Percentiles rank a stretch among this genome's conserved stretches.
These are phyloP conservation scores for Molossus molossus DNA, from an alignment of 2,797 vertebrate species.

Conservation along the genomic window DNA sequence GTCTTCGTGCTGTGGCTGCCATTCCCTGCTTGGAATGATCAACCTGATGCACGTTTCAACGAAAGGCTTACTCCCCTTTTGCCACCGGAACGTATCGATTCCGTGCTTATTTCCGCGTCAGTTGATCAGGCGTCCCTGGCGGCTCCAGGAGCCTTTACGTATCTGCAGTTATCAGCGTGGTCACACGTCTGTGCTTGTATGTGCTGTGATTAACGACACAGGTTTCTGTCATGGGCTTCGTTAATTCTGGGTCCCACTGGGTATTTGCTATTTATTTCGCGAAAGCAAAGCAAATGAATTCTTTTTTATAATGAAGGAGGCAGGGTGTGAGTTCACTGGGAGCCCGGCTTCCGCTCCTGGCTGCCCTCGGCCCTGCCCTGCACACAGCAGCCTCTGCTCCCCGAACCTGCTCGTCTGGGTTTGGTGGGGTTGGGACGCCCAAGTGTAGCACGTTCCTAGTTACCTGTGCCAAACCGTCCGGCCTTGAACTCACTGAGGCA, in stretches of 20 bases:
- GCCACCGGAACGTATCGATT: neutral
- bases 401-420: neutral
- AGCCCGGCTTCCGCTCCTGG: neutral
- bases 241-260: neutral
- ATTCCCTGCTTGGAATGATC: slow-evolving; percentile 71
- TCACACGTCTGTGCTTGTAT: neutral
- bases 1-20: slow-evolving; percentile 61
- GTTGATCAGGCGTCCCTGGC: neutral
- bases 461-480: slow-evolving; percentile 50
- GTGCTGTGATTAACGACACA: neutral
- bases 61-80: slow-evolving; percentile 39
- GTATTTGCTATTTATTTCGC: neutral
- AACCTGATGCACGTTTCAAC: neutral
- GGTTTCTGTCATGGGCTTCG: neutral
- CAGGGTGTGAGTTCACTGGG: neutral
- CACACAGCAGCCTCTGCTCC: slow-evolving; percentile 16
- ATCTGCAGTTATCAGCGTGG: neutral
- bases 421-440: neutral
- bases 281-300: neutral
- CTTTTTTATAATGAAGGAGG: neutral
- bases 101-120: neutral
- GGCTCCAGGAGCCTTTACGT: neutral
- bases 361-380: neutral
- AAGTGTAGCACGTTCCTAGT: neutral
- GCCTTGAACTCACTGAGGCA: neutral